Conservation (phyloP, 2,888 invertebrate genomes). For the Mesorhabditis spiculigera region DNA sequence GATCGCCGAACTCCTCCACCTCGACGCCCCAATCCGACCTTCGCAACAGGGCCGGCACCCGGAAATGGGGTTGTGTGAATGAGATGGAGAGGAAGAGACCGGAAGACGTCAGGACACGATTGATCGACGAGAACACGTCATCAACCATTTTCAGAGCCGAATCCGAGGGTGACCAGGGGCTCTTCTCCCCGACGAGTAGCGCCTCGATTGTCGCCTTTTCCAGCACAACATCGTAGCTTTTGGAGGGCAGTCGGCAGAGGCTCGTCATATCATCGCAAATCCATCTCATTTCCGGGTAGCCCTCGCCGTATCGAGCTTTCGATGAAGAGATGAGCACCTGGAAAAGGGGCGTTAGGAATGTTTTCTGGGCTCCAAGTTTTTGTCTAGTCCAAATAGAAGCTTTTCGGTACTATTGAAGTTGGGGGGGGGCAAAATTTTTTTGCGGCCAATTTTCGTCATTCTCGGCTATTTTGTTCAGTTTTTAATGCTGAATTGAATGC, state of each 20-base stretch:
- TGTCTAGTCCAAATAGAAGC: too few species aligned
- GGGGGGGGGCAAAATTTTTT: too few species aligned
- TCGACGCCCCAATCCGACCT: conserved; percentile 34
- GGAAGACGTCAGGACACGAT: conserved; percentile 19
- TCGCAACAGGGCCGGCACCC: conserved; percentile 52
- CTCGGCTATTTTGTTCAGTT: too few species aligned
- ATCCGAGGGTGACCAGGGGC: conserved; percentile 43
- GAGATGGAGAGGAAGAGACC: conserved; percentile 56
- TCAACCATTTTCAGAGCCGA: conserved; percentile 34
- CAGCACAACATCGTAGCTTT: conserved; percentile 61
- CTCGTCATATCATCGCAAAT: conserved; percentile 60
- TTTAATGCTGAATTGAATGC: too few species aligned
- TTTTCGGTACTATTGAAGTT: too few species aligned
- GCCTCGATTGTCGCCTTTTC: conserved; percentile 64
- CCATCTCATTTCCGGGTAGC: conserved; percentile 60
- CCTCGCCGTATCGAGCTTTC: conserved; percentile 3
- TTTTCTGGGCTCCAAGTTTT: too few species aligned
- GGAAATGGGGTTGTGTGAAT: conserved; percentile 63
- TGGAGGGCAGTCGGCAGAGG: conserved; percentile 43
- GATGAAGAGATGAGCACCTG: conserved; percentile 16
- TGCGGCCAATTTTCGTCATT: too few species aligned
- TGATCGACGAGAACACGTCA: conserved; percentile 54
- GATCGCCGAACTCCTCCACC: conserved; percentile 36
- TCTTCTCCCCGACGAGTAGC: conserved; percentile 59
- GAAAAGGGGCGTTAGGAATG: too few species aligned